These are phyloP conservation scores for Dryomyza anilis DNA, from an alignment of 2,888 invertebrate genomes.

Conservation along the genomic window DNA sequence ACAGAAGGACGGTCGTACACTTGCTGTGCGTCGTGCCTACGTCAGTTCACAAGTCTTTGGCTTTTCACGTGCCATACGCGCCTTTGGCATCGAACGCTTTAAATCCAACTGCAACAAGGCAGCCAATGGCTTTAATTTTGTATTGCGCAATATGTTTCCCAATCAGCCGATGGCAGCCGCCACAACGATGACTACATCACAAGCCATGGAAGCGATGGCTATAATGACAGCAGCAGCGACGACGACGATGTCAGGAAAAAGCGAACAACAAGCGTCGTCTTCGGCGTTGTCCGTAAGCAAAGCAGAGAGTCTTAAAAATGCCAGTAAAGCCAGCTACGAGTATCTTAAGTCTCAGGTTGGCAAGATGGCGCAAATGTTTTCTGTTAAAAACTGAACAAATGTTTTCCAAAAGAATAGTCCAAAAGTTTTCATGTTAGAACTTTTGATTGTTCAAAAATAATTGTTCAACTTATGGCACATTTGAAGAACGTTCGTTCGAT, in stretches of 20 bases:
- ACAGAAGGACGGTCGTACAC: conserved; percentile 74
- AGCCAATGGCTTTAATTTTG: conserved; percentile 82
- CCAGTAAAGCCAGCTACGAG: conserved; percentile 80
- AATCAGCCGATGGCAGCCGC: conserved; percentile 53
- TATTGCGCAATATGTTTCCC: conserved; percentile 74
- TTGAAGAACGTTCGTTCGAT: not conserved
- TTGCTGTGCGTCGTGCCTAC: conserved; percentile 84
- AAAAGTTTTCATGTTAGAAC: not conserved
- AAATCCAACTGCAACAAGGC: conserved; percentile 85
- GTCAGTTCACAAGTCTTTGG: conserved; percentile 88
- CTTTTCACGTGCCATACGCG: conserved; percentile 84
- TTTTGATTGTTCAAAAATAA: not conserved
- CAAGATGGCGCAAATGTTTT: conserved; percentile 58
- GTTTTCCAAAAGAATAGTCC: not conserved
- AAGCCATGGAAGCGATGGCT: not conserved
- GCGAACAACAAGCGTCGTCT: conserved; percentile 37
- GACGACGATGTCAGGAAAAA: conserved; percentile 16
- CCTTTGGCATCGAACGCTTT: conserved; percentile 88
- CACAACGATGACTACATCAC: not conserved
- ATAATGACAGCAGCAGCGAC: not conserved
- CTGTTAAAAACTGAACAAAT: conserved; percentile 57
- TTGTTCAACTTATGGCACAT: no score
- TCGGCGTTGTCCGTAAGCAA: conserved; percentile 46
- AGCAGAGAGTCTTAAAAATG: conserved; percentile 71
- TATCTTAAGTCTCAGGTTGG: conserved; percentile 70